Evolutionary conservation across 2,113 vertebrate species (phyloP).

Genomic region (Spea bombifrons): DNA sequence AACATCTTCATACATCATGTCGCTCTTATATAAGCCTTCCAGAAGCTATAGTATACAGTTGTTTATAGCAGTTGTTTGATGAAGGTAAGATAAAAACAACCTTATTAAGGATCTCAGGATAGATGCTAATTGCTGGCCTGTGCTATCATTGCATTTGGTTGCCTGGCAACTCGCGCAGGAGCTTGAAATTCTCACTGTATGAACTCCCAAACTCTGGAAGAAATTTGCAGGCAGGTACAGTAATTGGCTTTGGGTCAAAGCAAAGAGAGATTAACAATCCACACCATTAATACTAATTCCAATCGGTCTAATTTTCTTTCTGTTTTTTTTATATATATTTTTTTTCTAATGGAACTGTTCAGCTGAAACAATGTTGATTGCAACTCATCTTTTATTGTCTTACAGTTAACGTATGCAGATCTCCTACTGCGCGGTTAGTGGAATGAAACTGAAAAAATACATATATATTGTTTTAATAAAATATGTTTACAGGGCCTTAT

Average conservation of each 20-base stretch:
- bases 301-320: not conserved
- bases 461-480: not conserved
- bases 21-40: not conserved
- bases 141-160: slow-evolving; percentile 36
- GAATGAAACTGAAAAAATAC: not conserved
- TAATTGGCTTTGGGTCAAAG: slow-evolving; percentile 44
- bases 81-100: slow-evolving; percentile 43
- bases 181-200: slow-evolving; percentile 33
- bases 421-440: not conserved
- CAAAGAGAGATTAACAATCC: slow-evolving; percentile 30
- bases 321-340: not conserved
- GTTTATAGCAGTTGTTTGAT: slow-evolving; percentile 38
- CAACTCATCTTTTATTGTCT: not conserved
- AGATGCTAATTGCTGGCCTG: slow-evolving; percentile 46
- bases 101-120: slow-evolving; percentile 47
- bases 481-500: not conserved
- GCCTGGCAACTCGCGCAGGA: slow-evolving; percentile 24
- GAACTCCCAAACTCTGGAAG: slow-evolving; percentile 34
- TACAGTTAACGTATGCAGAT: not conserved
- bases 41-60: slow-evolving; percentile 30
- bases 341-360: not conserved
- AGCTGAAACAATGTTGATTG: not conserved
- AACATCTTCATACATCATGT: slow-evolving; percentile 18
- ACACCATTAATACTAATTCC: slow-evolving; percentile 31
- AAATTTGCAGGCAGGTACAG: slow-evolving; percentile 18